Evolutionary conservation across 2,113 vertebrate species (phyloP), one percentile per base, ranked within the genome.

Genomic region (Malurus cyaneus): DNA sequence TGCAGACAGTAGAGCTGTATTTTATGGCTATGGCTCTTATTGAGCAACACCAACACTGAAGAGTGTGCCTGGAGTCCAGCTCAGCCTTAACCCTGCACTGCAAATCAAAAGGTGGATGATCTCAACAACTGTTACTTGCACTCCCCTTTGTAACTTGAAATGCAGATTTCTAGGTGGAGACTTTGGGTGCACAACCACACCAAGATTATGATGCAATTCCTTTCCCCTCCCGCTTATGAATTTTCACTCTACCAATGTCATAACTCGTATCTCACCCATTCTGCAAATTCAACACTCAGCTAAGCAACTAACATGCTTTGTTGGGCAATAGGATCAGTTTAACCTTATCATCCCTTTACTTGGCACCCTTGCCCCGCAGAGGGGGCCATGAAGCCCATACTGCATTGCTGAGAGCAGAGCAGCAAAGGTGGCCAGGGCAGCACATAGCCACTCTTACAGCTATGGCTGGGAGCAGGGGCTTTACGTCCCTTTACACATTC

Each of bases 381-480:
- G 2, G 0, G 31, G 8, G 15, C 44, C 4, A 1, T 12, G 25
- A 10, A 16, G 61, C 5, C 3, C 20, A 1, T 0, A 0, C 47
- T 3, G 24, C 32, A 5, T 0, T n/a, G 61, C 56, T 16, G 56
- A 39, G 41, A 56, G 56, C 5, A 0, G 34, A 57, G 72, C 34
- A 31, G 78, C 29, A 69, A 5, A 6, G 7, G 4, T 8, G 29
- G 34, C 53, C 23, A 29, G 5, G 36, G 3, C 21, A 44, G 42
- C 29, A n/a, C 20, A 23, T 6, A 11, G 25, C 21, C 52, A 29
- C 54, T 14, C 44, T 32, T 3, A 31, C 8, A 56, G 50, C 12
- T n/a, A 3, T 2, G 1, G 23, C 4, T 1, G 2, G 57, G 54
- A 69, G 4, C 3, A 5, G 0, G 1, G 39, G 9, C 31, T 71